These are phyloP conservation scores for Acrocera orbiculus DNA, from an alignment of 2,888 invertebrate species.

Conservation along the genomic window DNA sequence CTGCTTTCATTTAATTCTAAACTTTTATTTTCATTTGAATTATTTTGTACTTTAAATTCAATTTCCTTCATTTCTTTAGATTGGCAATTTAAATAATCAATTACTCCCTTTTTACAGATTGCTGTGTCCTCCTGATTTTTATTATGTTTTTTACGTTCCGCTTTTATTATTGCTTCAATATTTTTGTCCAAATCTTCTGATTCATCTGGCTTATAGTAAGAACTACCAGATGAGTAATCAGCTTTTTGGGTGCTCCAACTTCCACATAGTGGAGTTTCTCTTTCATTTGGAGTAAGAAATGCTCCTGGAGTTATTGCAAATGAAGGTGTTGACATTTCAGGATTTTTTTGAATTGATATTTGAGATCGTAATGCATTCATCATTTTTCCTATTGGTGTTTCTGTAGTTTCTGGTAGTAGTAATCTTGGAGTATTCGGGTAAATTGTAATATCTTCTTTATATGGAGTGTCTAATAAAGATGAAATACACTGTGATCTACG, in stretches of 20 bases:
- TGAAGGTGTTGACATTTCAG: conserved; percentile 38
- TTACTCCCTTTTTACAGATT: too few relatives aligned
- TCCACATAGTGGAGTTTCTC: conserved; percentile 21
- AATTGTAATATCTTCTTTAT: conserved; percentile 35
- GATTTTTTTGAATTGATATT: conserved; percentile 35
- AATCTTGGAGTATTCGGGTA: conserved; percentile 39
- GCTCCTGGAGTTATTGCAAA: conserved; percentile 33
- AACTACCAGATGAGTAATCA: conserved; percentile 43
- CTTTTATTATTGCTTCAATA: conserved; percentile 16
- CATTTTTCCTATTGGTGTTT: conserved; percentile 15
- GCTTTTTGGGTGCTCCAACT: conserved; percentile 31
- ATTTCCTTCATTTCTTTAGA: too few relatives aligned
- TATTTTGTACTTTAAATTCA: too few relatives aligned
- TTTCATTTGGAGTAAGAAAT: conserved; percentile 16
- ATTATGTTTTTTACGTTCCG: conserved; percentile 11
- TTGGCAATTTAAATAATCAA: too few relatives aligned
- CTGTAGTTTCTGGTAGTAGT: conserved; percentile 28
- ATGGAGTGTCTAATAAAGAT: conserved; percentile 38
- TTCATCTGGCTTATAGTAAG: conserved; percentile 46
- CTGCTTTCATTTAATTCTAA: too few relatives aligned
- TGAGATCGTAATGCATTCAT: conserved; percentile 15
- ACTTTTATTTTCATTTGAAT: too few relatives aligned
- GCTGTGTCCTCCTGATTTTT: too few relatives aligned
- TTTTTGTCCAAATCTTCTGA: conserved; percentile 32
- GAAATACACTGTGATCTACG: conserved; percentile 20